These are phyloP conservation scores for Apogon hyalosoma DNA, from an alignment of 2,797 vertebrate genomes.

Conservation along the genomic window DNA sequence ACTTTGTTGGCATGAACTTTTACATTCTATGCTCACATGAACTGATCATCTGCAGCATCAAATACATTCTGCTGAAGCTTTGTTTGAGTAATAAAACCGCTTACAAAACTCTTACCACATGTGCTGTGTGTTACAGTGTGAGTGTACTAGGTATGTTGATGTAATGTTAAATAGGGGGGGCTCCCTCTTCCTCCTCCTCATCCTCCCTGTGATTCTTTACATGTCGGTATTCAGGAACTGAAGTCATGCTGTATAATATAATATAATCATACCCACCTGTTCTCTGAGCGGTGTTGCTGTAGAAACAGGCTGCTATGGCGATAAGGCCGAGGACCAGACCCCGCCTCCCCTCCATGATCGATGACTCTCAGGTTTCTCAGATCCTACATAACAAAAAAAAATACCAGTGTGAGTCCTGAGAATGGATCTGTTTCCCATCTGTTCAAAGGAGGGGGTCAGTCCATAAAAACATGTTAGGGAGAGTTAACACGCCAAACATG, in stretches of 20 bases:
- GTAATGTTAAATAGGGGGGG: conserved; percentile 1
- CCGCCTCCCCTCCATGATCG: conserved; percentile 67
- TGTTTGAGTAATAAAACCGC: conserved; percentile 17
- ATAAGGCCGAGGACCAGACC: conserved; percentile 69
- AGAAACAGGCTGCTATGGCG: conserved; percentile 59
- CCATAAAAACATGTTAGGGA: not conserved
- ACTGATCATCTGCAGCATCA: conserved; percentile 1
- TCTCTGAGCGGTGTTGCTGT: conserved; percentile 57
- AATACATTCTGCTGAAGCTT: conserved; percentile 36
- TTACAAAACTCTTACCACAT: not conserved
- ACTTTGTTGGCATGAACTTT: not conserved
- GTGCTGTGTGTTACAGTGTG: not conserved
- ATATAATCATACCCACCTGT: conserved; percentile 71
- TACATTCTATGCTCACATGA: not conserved
- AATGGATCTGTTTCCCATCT: conserved; percentile 37
- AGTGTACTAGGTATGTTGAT: conserved; percentile 5
- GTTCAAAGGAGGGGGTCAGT: not conserved
- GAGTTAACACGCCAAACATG: not conserved
- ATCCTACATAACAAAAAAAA: conserved; percentile 36
- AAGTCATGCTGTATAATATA: conserved; percentile 31
- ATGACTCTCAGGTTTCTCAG: conserved; percentile 43
- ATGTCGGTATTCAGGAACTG: conserved; percentile 48
- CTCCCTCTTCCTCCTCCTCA: not conserved
- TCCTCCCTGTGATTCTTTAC: not conserved
- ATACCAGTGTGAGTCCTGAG: not conserved